Evolutionary conservation across 2,888 invertebrate species (phyloP).

Genomic region (Pomacea canaliculata): DNA sequence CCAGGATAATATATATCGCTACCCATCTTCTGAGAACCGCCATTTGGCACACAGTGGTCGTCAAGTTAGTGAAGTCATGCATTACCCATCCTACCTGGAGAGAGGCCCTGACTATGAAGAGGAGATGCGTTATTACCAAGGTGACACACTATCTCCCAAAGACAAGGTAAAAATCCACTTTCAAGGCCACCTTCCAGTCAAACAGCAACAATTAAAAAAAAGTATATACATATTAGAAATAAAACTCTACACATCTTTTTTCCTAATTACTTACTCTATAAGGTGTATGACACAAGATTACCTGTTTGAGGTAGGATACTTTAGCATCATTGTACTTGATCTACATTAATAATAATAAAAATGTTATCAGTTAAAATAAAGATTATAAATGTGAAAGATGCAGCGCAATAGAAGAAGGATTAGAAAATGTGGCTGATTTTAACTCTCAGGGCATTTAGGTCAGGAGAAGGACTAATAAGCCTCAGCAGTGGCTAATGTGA

Average conservation of each 20-base stretch:
- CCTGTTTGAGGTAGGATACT: not conserved
- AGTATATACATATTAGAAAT: not conserved
- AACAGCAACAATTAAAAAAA: not conserved
- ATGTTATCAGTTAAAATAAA: too few relatives aligned
- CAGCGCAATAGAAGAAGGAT: too few relatives aligned
- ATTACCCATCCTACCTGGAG: constrained; percentile 63
- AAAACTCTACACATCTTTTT: too few relatives aligned
- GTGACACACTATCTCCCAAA: constrained; percentile 56
- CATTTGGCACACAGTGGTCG: constrained; percentile 40
- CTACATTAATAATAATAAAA: too few relatives aligned
- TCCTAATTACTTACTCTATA: not conserved
- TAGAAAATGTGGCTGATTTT: too few relatives aligned
- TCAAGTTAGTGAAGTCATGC: constrained; percentile 55
- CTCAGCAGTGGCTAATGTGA: too few relatives aligned
- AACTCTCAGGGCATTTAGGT: too few relatives aligned
- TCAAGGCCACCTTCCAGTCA: not conserved
- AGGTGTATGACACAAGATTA: not conserved
- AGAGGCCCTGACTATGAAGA: constrained; percentile 62
- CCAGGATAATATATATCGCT: constrained; percentile 53
- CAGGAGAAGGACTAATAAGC: too few relatives aligned
- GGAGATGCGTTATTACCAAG: constrained; percentile 63
- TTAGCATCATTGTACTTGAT: too few relatives aligned
- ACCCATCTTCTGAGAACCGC: constrained; percentile 41
- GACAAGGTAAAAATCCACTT: constrained; percentile 40
- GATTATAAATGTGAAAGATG: too few relatives aligned